A percentile compares a stretch with the other conserved stretches of the same genome.
Conservation (phyloP, 2,797 vertebrate genomes). For the Danio kyathit region DNA sequence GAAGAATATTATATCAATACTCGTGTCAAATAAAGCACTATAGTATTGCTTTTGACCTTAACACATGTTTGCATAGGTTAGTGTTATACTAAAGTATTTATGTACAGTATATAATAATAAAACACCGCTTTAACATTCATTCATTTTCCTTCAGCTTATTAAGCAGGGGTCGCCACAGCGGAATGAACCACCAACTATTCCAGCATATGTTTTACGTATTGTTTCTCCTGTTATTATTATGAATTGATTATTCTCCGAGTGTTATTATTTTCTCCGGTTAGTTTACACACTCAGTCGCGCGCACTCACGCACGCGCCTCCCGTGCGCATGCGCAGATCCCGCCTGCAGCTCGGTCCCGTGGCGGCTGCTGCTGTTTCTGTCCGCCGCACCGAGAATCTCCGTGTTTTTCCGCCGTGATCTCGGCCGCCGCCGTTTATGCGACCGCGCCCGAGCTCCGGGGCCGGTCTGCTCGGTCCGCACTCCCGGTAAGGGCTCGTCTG, state of each 20-base stretch:
- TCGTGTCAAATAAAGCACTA: neutral
- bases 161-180: too few relatives aligned
- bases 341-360: constrained; percentile 72
- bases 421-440: constrained; percentile 49
- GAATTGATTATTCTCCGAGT: too few relatives aligned
- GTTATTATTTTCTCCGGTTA: too few relatives aligned
- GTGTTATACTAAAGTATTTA: too few relatives aligned
- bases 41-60: neutral
- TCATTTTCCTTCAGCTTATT: too few relatives aligned
- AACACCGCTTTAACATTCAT: too few relatives aligned
- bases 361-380: constrained; percentile 81
- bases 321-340: constrained; percentile 81
- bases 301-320: constrained; percentile 58
- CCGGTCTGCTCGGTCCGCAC: constrained; percentile 17
- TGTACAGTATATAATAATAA: too few relatives aligned
- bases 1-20: neutral
- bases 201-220: too few relatives aligned
- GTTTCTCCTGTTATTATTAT: too few relatives aligned
- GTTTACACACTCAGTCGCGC: neutral
- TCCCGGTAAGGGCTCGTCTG: constrained; percentile 18
- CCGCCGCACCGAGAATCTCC: constrained; percentile 77
- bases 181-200: too few relatives aligned
- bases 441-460: constrained; percentile 33
- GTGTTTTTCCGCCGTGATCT: constrained; percentile 71
- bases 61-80: neutral